Percentiles rank a stretch among this genome's conserved stretches.
These are phyloP conservation scores for Metalampra italica DNA, from an alignment of 2,888 invertebrate species.

Conservation along the genomic window DNA sequence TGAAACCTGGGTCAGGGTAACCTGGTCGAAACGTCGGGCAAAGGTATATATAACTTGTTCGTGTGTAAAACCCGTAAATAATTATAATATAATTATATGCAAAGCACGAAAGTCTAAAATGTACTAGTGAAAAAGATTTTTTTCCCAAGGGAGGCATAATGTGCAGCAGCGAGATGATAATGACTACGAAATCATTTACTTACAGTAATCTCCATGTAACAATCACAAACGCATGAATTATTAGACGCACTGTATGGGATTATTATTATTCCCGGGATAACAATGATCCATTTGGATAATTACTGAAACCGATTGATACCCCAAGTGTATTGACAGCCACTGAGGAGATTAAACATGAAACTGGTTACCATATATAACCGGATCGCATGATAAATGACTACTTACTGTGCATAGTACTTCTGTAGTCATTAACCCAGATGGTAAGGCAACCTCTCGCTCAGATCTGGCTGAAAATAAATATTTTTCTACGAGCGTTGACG, in stretches of 20 bases:
- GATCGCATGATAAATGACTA: neutral
- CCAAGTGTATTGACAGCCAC: neutral
- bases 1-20: too few species aligned
- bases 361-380: neutral
- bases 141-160: too few species aligned
- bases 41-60: too few species aligned
- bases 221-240: neutral
- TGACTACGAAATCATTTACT: too few species aligned
- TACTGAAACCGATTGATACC: neutral
- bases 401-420: neutral
- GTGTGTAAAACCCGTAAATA: too few species aligned
- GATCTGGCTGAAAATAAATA: constrained; percentile 45
- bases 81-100: too few species aligned
- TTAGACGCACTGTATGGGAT: neutral
- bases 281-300: neutral
- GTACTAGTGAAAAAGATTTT: too few species aligned
- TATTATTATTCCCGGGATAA: neutral
- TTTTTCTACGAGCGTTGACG: constrained; percentile 32
- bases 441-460: constrained; percentile 4
- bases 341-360: neutral
- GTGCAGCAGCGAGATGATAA: too few species aligned
- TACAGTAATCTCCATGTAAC: too few species aligned
- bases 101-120: too few species aligned
- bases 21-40: too few species aligned
- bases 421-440: constrained; percentile 6